Evolutionary conservation across 2,797 vertebrate genomes (phyloP).

Genomic region (Enoplosus armatus): DNA sequence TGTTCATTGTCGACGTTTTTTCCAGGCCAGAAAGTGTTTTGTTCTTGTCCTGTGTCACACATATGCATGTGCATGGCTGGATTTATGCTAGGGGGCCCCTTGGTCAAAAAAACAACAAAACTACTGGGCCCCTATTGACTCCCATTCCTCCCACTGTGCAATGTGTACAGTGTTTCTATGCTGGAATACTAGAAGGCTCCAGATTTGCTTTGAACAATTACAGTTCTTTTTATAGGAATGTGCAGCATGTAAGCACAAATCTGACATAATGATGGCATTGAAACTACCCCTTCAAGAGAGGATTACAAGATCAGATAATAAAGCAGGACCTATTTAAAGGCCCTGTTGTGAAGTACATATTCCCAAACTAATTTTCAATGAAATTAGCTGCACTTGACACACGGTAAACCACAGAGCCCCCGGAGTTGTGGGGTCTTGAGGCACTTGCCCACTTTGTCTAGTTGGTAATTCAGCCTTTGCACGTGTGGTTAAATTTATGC

Average conservation of each 20-base stretch:
- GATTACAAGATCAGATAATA: slow-evolving; percentile 2
- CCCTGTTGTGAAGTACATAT: background rate
- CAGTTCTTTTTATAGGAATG: slow-evolving; percentile 1
- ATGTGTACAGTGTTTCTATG: background rate
- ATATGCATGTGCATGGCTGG: slow-evolving; percentile 2
- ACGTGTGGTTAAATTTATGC: background rate
- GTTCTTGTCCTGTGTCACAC: background rate
- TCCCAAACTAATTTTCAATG: slow-evolving; percentile 4
- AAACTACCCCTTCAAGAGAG: background rate
- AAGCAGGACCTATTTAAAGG: background rate
- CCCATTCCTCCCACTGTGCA: background rate
- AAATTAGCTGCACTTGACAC: slow-evolving; percentile 11
- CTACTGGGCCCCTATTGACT: background rate
- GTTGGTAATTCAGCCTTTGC: background rate
- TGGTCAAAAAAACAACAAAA: background rate
- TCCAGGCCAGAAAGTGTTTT: background rate
- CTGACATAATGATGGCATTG: background rate
- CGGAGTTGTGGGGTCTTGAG: background rate
- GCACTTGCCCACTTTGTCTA: background rate
- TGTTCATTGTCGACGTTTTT: background rate
- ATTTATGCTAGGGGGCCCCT: background rate
- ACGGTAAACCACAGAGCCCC: background rate
- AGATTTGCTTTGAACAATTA: slow-evolving; percentile 9
- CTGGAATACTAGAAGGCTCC: background rate
- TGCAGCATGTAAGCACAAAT: slow-evolving; percentile 5